Base-by-base conservation (phyloP, 2,888 invertebrate species). In the Epirrhoe tristata region DNA sequence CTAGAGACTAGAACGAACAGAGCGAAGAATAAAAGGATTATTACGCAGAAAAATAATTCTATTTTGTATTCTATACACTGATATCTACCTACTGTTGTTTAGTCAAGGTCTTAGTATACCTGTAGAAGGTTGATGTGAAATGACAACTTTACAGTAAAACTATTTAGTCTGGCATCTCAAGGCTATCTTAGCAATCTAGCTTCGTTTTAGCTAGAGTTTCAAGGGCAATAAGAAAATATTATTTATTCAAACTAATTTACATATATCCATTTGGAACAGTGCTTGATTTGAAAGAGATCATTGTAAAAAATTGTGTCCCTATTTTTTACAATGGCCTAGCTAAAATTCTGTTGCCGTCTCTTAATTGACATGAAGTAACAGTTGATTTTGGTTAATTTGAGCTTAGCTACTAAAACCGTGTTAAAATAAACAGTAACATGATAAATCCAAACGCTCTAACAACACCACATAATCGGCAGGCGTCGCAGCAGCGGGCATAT, bases 401-500 rank as follows among this genome's bases (percentile, higher is more conserved):
- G n/a, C n/a, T n/a, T n/a, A n/a, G n/a, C n/a, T n/a, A n/a, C 24
- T 24, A 24, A 24, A 24, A 24, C 24, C 7, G 6, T 34, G 5
- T 34, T 7, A 34, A 34, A 34, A 0, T 7, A 34, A 34, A 34
- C 7, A 34, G 34, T 34, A 34, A 34, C 34, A 7, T 5, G 6
- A 12, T 43, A 8, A 36, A 8, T 36, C 12, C 12, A 7, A 5
- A 12, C 39, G 6, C 5, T 34, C n/a, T n/a, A n/a, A 36, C 54
- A 24, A 52, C 50, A 48, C 6, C 6, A 6, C 50, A 46, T 32
- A 17, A 50, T 55, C 36, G n/a, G 7, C 75, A 93, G 93, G 89
- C 32, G 90, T 89, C 39, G 90, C 86, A 58, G 93, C 92, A 65
- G 91, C 93, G 12, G 93, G 93, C 2, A 87, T 93, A 75, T 86